phyloP scores from a whole-genome alignment of 2,888 invertebrate genomes.

The Chouioia cunea region DNA sequence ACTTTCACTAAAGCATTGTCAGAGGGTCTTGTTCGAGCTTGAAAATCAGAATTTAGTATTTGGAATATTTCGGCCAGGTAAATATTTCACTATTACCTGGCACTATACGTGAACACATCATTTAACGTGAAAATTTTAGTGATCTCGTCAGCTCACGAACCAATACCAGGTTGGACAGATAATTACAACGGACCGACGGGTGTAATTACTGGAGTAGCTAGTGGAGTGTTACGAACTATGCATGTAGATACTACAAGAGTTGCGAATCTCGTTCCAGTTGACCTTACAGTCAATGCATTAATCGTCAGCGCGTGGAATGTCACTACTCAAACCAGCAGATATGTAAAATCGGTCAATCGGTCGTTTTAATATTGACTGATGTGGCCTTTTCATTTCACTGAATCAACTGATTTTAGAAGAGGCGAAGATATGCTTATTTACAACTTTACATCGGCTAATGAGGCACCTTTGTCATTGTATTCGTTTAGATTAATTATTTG shows the following conservation, averaged over 20 bases:
- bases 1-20: conserved; percentile 89
- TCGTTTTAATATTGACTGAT: too few relatives aligned
- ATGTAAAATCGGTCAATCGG: too few relatives aligned
- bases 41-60: conserved; percentile 76
- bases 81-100: too few relatives aligned
- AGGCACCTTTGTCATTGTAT: conserved; percentile 82
- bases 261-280: conserved; percentile 83
- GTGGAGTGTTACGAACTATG: conserved; percentile 78
- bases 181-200: conserved; percentile 84
- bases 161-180: conserved; percentile 81
- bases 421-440: conserved; percentile 75
- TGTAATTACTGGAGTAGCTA: conserved; percentile 73
- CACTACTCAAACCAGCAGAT: not conserved
- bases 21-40: conserved; percentile 76
- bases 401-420: conserved; percentile 54
- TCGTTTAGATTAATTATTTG: conserved; percentile 74
- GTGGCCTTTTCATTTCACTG: too few relatives aligned
- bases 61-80: conserved; percentile 81
- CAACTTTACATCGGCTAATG: conserved; percentile 86
- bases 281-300: conserved; percentile 78
- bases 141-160: conserved; percentile 74
- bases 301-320: conserved; percentile 75
- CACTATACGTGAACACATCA: too few relatives aligned
- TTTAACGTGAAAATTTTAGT: too few relatives aligned
- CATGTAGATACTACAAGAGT: conserved; percentile 73